Evolutionary conservation across 2,888 invertebrate genomes (phyloP).

Genomic region (Tetragonisca angustula): DNA sequence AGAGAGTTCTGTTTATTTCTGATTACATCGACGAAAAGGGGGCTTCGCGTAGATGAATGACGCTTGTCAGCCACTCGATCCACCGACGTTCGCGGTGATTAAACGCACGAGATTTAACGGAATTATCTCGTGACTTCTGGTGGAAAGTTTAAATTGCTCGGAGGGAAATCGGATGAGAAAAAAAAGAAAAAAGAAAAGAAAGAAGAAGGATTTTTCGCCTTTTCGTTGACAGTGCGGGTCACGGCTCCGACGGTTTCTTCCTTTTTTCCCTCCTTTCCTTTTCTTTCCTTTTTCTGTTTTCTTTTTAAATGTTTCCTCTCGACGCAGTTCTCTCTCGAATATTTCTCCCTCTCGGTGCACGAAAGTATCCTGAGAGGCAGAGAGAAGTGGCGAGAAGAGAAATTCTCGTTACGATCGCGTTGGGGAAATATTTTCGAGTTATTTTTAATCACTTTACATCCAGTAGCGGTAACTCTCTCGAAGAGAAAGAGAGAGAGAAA

Average conservation of each 20-base stretch:
- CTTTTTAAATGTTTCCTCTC: neutral
- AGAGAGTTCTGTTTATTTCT: constrained; percentile 55
- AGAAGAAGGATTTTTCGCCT: too few relatives aligned
- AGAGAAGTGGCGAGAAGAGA: neutral
- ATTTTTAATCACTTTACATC: constrained; percentile 21
- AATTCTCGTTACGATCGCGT: neutral
- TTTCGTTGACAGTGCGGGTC: neutral
- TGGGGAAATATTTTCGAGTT: constrained; percentile 30
- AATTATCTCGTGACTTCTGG: constrained; percentile 15
- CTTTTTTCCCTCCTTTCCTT: neutral
- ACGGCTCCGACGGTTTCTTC: neutral
- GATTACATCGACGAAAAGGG: constrained; percentile 63
- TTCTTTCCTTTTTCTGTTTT: neutral
- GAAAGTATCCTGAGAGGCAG: neutral
- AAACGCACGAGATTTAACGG: constrained; percentile 33
- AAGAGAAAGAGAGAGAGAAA: too few relatives aligned
- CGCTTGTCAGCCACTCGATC: constrained; percentile 56
- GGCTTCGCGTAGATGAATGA: constrained; percentile 47
- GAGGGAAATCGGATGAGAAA: neutral
- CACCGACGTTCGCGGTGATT: constrained; percentile 33
- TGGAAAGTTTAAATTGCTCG: constrained; percentile 17
- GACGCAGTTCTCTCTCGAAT: neutral
- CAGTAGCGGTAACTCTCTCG: constrained; percentile 60
- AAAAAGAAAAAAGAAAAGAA: too few relatives aligned
- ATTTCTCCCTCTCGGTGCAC: neutral